Percentiles rank a stretch among this genome's conserved stretches.
Evolutionary conservation across 2,888 invertebrate genomes (phyloP).

Genomic region (Glyphotaelius pellucidus): DNA sequence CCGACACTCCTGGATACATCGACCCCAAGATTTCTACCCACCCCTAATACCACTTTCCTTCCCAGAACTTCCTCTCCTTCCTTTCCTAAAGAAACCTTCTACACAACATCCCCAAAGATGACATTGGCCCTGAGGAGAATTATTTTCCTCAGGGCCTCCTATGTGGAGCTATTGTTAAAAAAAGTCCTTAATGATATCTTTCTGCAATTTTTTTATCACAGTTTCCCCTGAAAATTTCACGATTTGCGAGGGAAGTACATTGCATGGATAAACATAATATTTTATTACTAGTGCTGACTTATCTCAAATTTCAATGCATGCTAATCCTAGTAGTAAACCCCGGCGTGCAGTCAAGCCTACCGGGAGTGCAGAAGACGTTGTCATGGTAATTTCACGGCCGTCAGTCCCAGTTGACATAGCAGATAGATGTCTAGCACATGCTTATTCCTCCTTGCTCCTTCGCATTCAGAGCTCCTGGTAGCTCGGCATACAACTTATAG

Average conservation of each 20-base stretch:
- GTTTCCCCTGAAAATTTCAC: too few relatives aligned
- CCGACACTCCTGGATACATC: too few relatives aligned
- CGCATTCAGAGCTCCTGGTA: neutral
- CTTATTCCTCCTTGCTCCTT: neutral
- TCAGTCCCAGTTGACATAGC: neutral
- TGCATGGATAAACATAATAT: neutral
- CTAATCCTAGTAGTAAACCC: neutral
- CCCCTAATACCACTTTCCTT: too few relatives aligned
- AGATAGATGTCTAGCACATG: neutral
- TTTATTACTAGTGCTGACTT: neutral
- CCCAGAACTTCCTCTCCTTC: too few relatives aligned
- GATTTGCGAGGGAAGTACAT: neutral
- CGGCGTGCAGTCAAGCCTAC: neutral
- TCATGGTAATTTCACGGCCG: neutral
- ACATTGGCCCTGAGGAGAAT: too few relatives aligned
- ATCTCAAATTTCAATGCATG: neutral
- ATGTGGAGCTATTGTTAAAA: too few relatives aligned
- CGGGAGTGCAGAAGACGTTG: neutral
- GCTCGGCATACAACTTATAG: neutral
- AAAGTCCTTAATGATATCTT: too few relatives aligned
- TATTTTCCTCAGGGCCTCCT: too few relatives aligned
- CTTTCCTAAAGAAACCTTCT: too few relatives aligned
- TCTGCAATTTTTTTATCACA: too few relatives aligned
- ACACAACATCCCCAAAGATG: too few relatives aligned
- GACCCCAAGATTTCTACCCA: too few relatives aligned